Conservation (phyloP, 2,113 vertebrate genomes). For the Cygnus buccinator region DNA sequence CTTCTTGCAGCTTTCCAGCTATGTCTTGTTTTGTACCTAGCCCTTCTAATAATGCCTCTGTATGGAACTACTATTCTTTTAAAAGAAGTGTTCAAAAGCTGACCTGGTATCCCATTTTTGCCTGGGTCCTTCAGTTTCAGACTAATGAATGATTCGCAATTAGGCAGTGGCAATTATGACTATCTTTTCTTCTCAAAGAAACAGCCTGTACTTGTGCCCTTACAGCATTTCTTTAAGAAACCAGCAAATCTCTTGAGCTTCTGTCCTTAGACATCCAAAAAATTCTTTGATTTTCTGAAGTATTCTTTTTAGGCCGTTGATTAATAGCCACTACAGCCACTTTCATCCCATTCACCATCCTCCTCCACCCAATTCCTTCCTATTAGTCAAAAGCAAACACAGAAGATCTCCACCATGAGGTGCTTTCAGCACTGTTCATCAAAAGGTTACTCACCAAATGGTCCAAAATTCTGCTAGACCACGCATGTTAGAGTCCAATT, state of each 20-base stretch:
- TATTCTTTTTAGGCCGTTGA: not conserved
- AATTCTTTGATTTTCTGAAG: constrained; percentile 59
- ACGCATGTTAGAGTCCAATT: not conserved
- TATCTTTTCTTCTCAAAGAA: constrained; percentile 41
- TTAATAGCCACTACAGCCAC: not conserved
- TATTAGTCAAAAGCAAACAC: constrained; percentile 18
- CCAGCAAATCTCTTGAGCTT: not conserved
- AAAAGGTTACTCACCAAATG: not conserved
- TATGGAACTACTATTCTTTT: not conserved
- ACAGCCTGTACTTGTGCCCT: constrained; percentile 27
- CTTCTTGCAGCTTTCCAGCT: not conserved
- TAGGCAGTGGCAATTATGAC: constrained; percentile 46
- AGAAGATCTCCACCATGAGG: not conserved
- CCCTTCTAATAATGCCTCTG: not conserved
- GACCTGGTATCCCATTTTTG: constrained; percentile 8
- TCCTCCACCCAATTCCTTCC: not conserved
- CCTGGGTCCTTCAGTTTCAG: constrained; percentile 25
- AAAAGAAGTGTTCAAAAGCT: constrained; percentile 13
- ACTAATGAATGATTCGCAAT: constrained; percentile 45
- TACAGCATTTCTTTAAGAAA: constrained; percentile 15
- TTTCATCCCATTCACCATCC: not conserved
- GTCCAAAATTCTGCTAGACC: not conserved
- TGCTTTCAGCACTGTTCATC: constrained; percentile 4
- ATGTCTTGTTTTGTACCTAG: not conserved
- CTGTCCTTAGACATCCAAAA: not conserved